Conservation (phyloP, 2,113 vertebrate species). For the Crotalus helleri region DNA sequence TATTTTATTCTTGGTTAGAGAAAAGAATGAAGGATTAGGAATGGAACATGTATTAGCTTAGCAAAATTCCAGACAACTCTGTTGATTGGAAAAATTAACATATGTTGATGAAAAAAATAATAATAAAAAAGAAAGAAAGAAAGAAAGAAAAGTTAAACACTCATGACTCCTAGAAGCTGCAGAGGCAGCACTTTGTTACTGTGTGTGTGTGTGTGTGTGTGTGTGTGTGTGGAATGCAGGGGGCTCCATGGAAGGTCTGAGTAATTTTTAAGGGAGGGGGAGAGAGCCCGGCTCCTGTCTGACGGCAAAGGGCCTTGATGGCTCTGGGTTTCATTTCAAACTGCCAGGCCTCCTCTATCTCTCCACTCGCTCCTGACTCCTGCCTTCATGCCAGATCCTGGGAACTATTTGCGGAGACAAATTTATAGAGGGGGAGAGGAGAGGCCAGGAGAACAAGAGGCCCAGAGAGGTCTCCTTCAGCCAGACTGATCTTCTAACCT, state of each 20-base stretch:
- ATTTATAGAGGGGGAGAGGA: constrained; percentile 64
- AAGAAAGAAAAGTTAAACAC: constrained; percentile 64
- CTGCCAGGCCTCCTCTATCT: constrained; percentile 82
- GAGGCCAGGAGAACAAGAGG: constrained; percentile 20
- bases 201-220: constrained; percentile 35
- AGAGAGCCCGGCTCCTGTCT: constrained; percentile 84
- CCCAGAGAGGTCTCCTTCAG: not conserved
- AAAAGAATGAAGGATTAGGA: no score
- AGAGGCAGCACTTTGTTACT: constrained; percentile 71
- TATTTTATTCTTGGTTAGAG: no score
- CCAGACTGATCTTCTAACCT: not conserved
- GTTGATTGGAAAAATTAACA: no score
- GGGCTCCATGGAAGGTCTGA: constrained; percentile 74
- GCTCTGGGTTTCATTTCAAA: constrained; percentile 86
- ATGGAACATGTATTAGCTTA: no score
- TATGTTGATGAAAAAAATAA: no score
- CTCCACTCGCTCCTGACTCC: constrained; percentile 66
- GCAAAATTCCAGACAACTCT: no score
- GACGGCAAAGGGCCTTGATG: constrained; percentile 80
- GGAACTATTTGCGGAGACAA: constrained; percentile 65
- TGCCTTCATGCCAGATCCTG: constrained; percentile 62
- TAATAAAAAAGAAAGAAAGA: no score
- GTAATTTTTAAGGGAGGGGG: constrained; percentile 73
- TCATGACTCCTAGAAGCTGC: constrained; percentile 63
- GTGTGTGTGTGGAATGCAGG: constrained; percentile 79